Conservation (phyloP, 2,113 vertebrate species). For the Pyxicephalus adspersus region DNA sequence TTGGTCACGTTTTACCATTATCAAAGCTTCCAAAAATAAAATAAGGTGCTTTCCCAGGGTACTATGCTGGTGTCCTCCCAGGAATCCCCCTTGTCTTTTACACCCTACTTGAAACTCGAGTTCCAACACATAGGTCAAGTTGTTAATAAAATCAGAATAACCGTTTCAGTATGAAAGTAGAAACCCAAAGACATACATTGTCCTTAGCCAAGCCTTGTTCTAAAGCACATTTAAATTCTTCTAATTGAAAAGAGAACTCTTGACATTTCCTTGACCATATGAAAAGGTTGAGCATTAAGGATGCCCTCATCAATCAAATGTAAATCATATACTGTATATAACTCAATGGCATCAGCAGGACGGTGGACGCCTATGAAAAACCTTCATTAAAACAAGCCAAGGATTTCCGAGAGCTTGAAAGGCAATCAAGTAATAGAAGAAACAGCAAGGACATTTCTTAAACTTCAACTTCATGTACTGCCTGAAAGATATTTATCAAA, state of each 20-base stretch:
- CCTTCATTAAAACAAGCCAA: constrained; percentile 15
- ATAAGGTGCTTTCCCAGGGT: too few species aligned
- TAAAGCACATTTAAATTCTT: constrained; percentile 26
- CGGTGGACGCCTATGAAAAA: constrained; percentile 4
- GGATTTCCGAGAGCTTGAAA: constrained; percentile 8
- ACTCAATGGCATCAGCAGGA: constrained; percentile 50
- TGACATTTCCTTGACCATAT: constrained; percentile 30
- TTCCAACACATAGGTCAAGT: too few species aligned
- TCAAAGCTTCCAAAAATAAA: too few species aligned
- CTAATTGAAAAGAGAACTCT: constrained; percentile 32
- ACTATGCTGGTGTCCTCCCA: too few species aligned
- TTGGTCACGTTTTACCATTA: too few species aligned
- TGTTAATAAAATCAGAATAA: not conserved
- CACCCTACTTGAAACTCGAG: too few species aligned
- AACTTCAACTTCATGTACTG: not conserved
- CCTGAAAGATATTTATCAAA: too few species aligned
- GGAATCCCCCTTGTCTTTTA: too few species aligned
- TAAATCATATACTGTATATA: constrained; percentile 27
- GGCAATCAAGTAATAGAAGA: not conserved
- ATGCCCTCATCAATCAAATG: constrained; percentile 44
- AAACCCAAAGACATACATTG: not conserved
- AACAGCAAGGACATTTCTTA: constrained; percentile 32
- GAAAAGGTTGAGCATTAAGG: constrained; percentile 43
- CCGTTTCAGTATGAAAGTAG: not conserved
- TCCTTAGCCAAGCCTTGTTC: not conserved